A percentile compares a stretch with the other conserved stretches of the same genome.
phyloP scores from a whole-genome alignment of 92 coral and sea anemone genomes.

The Anthopleura xanthogrammica region DNA sequence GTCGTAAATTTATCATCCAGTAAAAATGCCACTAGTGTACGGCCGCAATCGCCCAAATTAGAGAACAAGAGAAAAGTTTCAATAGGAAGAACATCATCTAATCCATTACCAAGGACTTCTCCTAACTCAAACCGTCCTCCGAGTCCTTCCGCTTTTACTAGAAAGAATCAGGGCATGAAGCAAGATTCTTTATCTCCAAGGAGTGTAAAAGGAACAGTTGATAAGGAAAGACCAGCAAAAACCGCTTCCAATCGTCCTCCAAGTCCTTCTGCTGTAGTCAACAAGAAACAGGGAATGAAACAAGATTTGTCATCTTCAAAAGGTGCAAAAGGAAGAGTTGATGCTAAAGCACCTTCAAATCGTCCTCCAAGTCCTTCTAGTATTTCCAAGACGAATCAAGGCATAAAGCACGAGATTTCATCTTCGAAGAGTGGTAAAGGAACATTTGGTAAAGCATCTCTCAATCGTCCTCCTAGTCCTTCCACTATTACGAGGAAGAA shows the following conservation, averaged over 20 bases:
- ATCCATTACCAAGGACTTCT: not conserved
- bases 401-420: too few relatives aligned
- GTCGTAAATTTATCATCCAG: not conserved
- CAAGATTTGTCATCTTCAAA: not conserved
- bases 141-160: too few relatives aligned
- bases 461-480: constrained; percentile 5
- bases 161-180: too few relatives aligned
- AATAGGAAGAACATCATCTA: not conserved
- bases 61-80: not conserved
- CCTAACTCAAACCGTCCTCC: too few relatives aligned
- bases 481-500: not conserved
- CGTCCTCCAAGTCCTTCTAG: not conserved
- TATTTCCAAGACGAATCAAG: too few relatives aligned
- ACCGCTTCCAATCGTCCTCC: not conserved
- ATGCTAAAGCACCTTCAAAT: not conserved
- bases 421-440: too few relatives aligned
- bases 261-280: not conserved
- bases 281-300: not conserved
- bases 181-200: too few relatives aligned
- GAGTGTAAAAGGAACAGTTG: too few relatives aligned
- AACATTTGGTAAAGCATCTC: too few relatives aligned
- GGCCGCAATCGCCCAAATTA: not conserved
- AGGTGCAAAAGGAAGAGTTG: not conserved
- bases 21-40: not conserved
- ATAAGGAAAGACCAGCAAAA: too few relatives aligned